Conservation (phyloP, 2,888 invertebrate genomes). For the Morinoia aosen region DNA sequence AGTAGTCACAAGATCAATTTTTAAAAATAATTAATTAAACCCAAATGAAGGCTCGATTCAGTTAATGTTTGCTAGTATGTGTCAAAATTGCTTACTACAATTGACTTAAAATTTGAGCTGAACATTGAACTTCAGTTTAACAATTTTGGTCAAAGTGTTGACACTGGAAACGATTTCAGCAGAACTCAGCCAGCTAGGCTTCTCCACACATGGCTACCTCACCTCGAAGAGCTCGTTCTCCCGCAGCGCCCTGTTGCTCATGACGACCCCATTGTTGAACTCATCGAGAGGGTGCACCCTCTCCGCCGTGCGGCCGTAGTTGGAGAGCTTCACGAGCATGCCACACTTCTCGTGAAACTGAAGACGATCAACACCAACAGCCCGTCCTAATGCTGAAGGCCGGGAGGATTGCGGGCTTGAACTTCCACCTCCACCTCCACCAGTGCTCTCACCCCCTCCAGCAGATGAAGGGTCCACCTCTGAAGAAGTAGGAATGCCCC, state of each 20-base stretch:
- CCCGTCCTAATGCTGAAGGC: conserved; percentile 43
- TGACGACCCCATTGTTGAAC: conserved; percentile 95
- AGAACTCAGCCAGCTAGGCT: not conserved
- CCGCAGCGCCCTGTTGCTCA: conserved; percentile 89
- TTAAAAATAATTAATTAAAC: no score
- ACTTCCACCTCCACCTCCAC: conserved; percentile 45
- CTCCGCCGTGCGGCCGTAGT: conserved; percentile 85
- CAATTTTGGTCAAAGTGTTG: no score
- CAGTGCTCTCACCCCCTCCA: not conserved
- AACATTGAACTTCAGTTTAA: no score
- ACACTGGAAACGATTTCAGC: not conserved
- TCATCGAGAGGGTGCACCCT: conserved; percentile 90
- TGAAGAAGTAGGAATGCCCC: not conserved
- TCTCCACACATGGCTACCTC: conserved; percentile 40
- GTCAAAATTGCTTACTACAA: no score
- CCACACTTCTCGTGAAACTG: conserved; percentile 92
- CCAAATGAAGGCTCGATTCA: no score
- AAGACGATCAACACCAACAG: conserved; percentile 76
- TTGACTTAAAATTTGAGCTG: no score
- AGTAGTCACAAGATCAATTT: no score
- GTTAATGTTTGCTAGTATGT: no score
- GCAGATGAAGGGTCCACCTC: not conserved
- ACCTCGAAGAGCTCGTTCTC: conserved; percentile 93
- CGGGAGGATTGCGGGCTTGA: not conserved
- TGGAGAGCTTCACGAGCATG: conserved; percentile 86